A percentile compares a stretch with the other conserved stretches of the same genome.
Conservation (phyloP, 2,888 invertebrate species). For the Cremastinae sp. region DNA sequence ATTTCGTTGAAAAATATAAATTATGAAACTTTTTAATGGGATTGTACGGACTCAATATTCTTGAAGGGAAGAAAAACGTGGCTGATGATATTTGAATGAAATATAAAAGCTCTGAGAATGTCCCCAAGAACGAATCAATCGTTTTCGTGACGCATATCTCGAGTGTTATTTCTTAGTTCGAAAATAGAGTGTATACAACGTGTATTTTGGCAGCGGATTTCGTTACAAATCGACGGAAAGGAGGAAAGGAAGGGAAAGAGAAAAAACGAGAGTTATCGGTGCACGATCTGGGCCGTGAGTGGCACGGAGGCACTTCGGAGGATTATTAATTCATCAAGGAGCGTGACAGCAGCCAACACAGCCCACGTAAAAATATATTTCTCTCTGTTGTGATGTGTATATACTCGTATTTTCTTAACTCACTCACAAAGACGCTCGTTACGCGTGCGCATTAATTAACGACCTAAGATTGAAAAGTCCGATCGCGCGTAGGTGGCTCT, state of each 20-base stretch:
- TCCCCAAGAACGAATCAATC: no score
- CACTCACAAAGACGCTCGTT: slow-evolving; percentile 30
- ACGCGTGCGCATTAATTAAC: slow-evolving; percentile 56
- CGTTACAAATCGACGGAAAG: not conserved
- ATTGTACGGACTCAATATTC: no score
- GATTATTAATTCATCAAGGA: slow-evolving; percentile 59
- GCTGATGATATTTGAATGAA: no score
- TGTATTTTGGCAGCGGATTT: not conserved
- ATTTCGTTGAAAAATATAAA: no score
- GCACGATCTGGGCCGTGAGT: slow-evolving; percentile 26
- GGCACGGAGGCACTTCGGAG: slow-evolving; percentile 32
- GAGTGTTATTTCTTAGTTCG: no score
- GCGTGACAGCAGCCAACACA: slow-evolving; percentile 52
- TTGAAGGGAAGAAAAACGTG: no score
- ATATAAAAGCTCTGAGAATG: no score
- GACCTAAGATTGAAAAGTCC: slow-evolving; percentile 54
- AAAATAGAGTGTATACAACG: no score
- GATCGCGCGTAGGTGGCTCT: slow-evolving; percentile 57
- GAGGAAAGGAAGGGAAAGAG: not conserved
- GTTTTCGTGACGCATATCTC: no score
- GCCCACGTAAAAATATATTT: slow-evolving; percentile 15
- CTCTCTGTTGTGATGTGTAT: slow-evolving; percentile 1
- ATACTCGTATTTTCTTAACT: not conserved
- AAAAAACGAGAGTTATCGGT: slow-evolving; percentile 31
- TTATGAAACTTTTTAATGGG: no score